Percentiles rank a stretch among this genome's conserved stretches.
These are phyloP conservation scores for Marcusenius ussheri DNA, from an alignment of 2,113 vertebrate genomes.

Conservation along the genomic window DNA sequence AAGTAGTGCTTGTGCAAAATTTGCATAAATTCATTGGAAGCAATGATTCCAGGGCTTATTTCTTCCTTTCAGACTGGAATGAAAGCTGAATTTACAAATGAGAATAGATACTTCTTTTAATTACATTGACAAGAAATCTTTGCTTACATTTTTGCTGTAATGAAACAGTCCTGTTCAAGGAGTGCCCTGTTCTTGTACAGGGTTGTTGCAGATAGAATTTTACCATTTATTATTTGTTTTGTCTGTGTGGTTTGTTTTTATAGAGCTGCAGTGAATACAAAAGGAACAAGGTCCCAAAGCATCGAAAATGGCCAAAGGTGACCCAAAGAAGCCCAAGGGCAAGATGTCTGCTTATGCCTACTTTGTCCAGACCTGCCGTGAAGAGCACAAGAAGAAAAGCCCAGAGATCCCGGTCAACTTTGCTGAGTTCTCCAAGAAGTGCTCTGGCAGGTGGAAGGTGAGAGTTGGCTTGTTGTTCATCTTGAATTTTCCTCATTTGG, in stretches of 20 bases:
- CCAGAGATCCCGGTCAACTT: constrained; percentile 80
- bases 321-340: constrained; percentile 82
- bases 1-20: neutral
- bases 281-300: neutral
- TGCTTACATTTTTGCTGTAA: neutral
- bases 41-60: neutral
- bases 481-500: neutral
- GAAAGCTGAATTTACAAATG: neutral
- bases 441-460: constrained; percentile 74
- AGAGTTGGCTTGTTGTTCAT: neutral
- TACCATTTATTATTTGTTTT: neutral
- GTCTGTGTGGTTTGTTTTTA: neutral
- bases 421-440: constrained; percentile 80
- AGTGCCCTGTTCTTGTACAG: neutral
- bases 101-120: neutral
- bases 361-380: constrained; percentile 80
- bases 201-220: neutral
- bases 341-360: constrained; percentile 85
- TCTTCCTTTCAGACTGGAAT: neutral
- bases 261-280: neutral
- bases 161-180: neutral
- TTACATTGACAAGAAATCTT: neutral
- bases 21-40: neutral
- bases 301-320: constrained; percentile 75
- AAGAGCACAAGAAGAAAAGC: constrained; percentile 82